These are phyloP conservation scores for Bombylius discolor DNA, from an alignment of 2,888 invertebrate genomes.

Conservation along the genomic window DNA sequence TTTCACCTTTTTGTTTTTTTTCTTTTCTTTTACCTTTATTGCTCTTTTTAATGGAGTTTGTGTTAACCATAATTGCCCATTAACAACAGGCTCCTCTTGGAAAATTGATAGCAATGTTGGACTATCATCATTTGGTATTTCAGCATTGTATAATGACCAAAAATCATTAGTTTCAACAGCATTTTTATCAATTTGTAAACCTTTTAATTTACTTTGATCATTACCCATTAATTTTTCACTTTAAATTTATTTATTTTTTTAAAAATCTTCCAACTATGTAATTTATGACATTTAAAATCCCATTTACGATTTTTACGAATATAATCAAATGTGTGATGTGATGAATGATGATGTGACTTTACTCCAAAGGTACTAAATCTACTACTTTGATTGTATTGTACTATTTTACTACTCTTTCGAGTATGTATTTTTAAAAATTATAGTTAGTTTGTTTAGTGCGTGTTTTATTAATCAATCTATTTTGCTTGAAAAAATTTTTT, in stretches of 20 bases:
- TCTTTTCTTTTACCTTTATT: slow-evolving; percentile 48
- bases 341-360: neutral
- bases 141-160: slow-evolving; percentile 51
- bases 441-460: no score
- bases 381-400: no score
- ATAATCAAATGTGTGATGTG: neutral
- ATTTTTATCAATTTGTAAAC: slow-evolving; percentile 57
- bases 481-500: no score
- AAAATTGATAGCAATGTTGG: slow-evolving; percentile 58
- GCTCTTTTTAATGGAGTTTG: slow-evolving; percentile 61
- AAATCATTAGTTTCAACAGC: slow-evolving; percentile 65
- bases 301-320: no score
- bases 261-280: no score
- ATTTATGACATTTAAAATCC: no score
- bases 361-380: no score
- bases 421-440: no score
- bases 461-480: no score
- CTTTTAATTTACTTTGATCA: slow-evolving; percentile 57
- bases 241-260: no score
- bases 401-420: no score
- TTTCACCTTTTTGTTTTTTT: neutral
- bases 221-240: slow-evolving; percentile 51
- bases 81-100: slow-evolving; percentile 54
- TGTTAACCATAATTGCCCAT: slow-evolving; percentile 49
- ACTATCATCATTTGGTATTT: slow-evolving; percentile 33